phyloP scores from a whole-genome alignment of 2,113 vertebrate species.

The Ageneiosus marmoratus region DNA sequence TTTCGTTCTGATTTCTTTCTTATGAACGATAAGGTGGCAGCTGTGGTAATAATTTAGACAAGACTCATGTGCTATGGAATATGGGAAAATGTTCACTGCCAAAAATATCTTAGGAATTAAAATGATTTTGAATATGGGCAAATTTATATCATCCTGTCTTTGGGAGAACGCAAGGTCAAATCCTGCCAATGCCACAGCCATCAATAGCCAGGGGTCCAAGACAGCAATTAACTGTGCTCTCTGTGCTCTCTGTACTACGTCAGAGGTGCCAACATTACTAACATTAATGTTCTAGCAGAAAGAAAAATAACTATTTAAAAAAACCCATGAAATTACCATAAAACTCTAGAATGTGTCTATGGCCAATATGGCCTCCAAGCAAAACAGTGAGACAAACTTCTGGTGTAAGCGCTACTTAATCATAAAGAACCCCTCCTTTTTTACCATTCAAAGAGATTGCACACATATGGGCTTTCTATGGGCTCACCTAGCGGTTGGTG shows the following conservation, averaged over 20 bases:
- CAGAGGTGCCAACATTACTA: not conserved
- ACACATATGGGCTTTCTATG: not conserved
- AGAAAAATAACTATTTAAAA: not conserved
- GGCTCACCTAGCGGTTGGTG: not conserved
- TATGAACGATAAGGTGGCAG: not conserved
- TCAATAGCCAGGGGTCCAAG: not conserved
- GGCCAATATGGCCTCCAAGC: not conserved
- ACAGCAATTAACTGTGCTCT: not conserved
- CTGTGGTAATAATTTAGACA: not conserved
- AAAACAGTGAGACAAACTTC: not conserved
- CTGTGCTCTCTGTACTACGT: not conserved
- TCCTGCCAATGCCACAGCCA: not conserved
- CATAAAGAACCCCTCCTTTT: not conserved
- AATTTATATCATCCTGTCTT: not conserved
- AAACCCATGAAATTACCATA: not conserved
- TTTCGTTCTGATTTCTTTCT: not conserved
- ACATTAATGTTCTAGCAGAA: not conserved
- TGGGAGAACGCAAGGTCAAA: not conserved
- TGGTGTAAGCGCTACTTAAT: not conserved
- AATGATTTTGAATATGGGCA: not conserved
- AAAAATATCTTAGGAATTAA: not conserved
- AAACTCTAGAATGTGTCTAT: not conserved
- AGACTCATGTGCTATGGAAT: not conserved
- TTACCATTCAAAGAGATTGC: not conserved
- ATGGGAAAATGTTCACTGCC: not conserved